Evolutionary conservation across 2,888 invertebrate genomes (phyloP).

Genomic region (Labia minor): DNA sequence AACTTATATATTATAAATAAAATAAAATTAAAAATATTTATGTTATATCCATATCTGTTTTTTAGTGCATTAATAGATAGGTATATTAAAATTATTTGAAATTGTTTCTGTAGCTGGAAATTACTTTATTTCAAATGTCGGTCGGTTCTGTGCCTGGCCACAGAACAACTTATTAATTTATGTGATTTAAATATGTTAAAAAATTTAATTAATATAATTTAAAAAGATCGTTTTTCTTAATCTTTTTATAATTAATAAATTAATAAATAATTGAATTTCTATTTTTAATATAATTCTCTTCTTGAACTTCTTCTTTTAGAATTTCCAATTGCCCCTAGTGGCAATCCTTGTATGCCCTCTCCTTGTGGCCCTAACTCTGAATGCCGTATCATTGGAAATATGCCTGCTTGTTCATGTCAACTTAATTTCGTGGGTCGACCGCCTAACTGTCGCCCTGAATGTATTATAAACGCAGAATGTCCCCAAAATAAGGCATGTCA

Average conservation of each 20-base stretch:
- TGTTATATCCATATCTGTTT: too few species aligned
- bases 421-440: constrained; percentile 49
- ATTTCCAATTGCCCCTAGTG: constrained; percentile 39
- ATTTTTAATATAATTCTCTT: constrained; percentile 22
- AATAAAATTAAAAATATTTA: too few species aligned
- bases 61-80: too few species aligned
- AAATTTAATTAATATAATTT: too few species aligned
- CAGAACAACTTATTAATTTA: too few species aligned
- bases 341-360: constrained; percentile 56
- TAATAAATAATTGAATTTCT: too few species aligned
- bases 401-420: constrained; percentile 44
- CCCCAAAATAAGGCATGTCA: constrained; percentile 49
- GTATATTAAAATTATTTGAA: too few species aligned
- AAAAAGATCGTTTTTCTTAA: constrained; percentile 16
- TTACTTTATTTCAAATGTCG: too few species aligned
- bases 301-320: constrained; percentile 25
- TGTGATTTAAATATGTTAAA: too few species aligned
- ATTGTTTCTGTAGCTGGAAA: too few species aligned
- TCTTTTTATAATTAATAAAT: constrained; percentile 18
- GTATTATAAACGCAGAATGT: constrained; percentile 61
- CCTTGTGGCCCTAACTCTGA: constrained; percentile 70
- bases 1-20: too few species aligned
- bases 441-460: constrained; percentile 63
- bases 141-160: too few species aligned
- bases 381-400: constrained; percentile 51